These are phyloP conservation scores for Regulus satrapa DNA, from an alignment of 2,113 vertebrate genomes.

Conservation along the genomic window DNA sequence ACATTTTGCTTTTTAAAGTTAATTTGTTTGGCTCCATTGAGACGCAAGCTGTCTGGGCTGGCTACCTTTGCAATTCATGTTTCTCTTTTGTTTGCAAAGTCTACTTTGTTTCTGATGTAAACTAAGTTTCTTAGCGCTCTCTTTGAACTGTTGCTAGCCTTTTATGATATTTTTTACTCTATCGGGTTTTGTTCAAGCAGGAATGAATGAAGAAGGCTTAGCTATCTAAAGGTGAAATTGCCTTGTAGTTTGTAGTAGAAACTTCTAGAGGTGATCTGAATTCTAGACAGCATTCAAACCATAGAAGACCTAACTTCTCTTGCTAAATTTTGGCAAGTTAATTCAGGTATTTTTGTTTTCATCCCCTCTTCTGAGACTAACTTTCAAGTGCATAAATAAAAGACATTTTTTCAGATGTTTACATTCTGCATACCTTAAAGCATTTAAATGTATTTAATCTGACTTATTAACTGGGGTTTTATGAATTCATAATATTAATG, in stretches of 20 bases:
- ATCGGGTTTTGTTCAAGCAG: background rate
- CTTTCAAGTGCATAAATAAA: background rate
- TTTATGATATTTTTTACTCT: background rate
- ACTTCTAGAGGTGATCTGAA: background rate
- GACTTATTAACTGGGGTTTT: background rate
- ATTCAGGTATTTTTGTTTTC: background rate
- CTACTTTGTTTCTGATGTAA: background rate
- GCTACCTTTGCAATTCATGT: background rate
- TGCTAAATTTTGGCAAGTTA: background rate
- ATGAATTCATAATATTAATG: background rate
- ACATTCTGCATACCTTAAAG: background rate
- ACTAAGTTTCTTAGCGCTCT: background rate
- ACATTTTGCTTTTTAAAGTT: background rate
- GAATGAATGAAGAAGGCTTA: background rate
- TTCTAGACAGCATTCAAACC: background rate
- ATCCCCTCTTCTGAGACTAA: background rate
- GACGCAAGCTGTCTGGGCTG: conserved; percentile 1
- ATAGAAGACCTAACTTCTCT: background rate
- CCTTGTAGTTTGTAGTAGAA: background rate
- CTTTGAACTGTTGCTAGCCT: background rate
- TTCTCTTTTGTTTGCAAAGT: background rate
- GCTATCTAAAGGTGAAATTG: background rate
- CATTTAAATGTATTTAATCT: background rate
- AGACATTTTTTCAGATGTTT: background rate
- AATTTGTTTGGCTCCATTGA: background rate